Evolutionary conservation across 2,888 invertebrate species (phyloP).

Genomic region (Cerastis leucographa): DNA sequence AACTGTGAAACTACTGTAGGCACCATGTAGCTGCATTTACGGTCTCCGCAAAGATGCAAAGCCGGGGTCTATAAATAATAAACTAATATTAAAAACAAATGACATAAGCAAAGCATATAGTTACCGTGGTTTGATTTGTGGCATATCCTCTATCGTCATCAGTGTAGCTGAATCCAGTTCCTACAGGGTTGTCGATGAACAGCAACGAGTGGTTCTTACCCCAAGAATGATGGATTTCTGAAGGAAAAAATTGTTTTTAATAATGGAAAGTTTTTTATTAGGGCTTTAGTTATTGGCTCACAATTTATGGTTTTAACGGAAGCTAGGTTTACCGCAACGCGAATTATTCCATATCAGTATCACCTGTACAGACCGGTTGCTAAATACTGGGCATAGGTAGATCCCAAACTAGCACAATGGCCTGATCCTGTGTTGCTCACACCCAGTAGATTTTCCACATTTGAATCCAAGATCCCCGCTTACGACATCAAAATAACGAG

Average conservation of each 20-base stretch:
- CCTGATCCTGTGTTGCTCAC: neutral
- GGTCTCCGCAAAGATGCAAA: too few relatives aligned
- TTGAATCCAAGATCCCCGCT: neutral
- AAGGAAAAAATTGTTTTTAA: neutral
- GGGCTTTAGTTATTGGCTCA: neutral
- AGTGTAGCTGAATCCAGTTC: conserved; percentile 93
- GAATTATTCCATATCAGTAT: neutral
- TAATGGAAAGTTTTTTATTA: neutral
- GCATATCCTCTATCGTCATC: conserved; percentile 91
- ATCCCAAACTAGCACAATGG: neutral
- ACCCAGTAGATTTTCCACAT: neutral
- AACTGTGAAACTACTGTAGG: too few relatives aligned
- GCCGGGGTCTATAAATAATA: too few relatives aligned
- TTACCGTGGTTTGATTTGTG: conserved; percentile 91
- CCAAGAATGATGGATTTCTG: conserved; percentile 91
- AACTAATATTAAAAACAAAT: neutral
- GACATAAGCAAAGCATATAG: neutral
- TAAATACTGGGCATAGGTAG: neutral
- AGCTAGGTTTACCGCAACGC: neutral
- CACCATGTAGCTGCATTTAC: too few relatives aligned
- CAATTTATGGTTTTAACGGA: neutral
- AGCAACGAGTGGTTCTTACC: conserved; percentile 91
- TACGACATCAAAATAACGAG: neutral
- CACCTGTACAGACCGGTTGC: neutral
- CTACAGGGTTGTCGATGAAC: conserved; percentile 93